phyloP scores from a whole-genome alignment of 2,113 vertebrate genomes.

The Heterocephalus glaber region DNA sequence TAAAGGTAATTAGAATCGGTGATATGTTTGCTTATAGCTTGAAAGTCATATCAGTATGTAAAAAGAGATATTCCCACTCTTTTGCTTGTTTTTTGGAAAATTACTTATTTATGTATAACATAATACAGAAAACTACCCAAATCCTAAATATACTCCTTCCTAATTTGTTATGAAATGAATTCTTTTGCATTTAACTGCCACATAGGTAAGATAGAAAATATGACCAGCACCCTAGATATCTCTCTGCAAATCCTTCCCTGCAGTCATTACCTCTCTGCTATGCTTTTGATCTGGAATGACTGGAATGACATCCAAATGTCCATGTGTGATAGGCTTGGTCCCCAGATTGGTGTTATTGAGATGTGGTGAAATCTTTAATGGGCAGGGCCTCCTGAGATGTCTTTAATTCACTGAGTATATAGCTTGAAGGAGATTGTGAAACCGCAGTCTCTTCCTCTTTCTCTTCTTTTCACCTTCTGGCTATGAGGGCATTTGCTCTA shows the following conservation, averaged over 20 bases:
- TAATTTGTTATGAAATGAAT: neutral
- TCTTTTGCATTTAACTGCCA: neutral
- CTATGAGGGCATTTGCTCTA: neutral
- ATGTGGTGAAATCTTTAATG: neutral
- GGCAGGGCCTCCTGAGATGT: neutral
- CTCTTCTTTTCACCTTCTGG: neutral
- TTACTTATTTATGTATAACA: neutral
- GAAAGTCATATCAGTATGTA: neutral
- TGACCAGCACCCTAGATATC: neutral
- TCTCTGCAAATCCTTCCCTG: neutral
- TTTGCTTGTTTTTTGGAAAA: neutral
- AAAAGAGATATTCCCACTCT: neutral
- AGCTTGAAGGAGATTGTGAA: neutral
- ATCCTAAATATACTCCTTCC: neutral
- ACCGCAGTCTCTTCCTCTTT: neutral
- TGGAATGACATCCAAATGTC: neutral
- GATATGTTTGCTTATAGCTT: neutral
- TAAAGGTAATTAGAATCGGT: neutral
- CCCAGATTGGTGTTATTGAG: neutral
- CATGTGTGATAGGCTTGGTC: neutral
- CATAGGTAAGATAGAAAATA: neutral
- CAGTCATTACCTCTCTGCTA: neutral
- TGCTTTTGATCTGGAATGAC: neutral
- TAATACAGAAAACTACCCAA: neutral
- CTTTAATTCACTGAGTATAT: neutral